Percentiles rank a stretch among this genome's conserved stretches.
Conservation (phyloP, 2,888 invertebrate species). For the Tribolium freemani region DNA sequence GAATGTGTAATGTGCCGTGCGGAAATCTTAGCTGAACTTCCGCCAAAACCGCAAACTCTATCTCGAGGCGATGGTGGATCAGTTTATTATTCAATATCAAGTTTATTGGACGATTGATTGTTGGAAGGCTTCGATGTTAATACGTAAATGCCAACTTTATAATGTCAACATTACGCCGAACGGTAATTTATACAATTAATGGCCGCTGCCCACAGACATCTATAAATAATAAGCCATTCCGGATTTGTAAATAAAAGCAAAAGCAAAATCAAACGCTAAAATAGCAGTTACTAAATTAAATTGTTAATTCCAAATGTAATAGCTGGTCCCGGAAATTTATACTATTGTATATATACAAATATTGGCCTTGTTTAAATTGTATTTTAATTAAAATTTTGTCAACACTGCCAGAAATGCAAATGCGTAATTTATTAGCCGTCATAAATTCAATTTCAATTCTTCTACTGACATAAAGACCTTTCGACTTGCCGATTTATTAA, state of each 20-base stretch:
- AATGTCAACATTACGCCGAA: constrained; percentile 11
- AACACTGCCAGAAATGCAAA: background rate
- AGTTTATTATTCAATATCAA: constrained; percentile 52
- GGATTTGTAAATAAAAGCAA: constrained; percentile 13
- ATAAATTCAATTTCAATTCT: background rate
- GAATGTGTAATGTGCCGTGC: constrained; percentile 61
- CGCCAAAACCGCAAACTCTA: constrained; percentile 56
- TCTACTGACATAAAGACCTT: too few relatives aligned
- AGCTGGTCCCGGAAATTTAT: constrained; percentile 14
- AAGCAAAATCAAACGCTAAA: constrained; percentile 20
- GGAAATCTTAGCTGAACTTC: constrained; percentile 60
- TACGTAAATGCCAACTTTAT: constrained; percentile 21
- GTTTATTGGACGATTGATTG: constrained; percentile 42
- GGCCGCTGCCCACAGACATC: background rate
- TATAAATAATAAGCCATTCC: constrained; percentile 17
- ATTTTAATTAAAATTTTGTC: constrained; percentile 2
- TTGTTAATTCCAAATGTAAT: constrained; percentile 18
- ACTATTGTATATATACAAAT: constrained; percentile 6
- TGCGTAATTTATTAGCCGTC: background rate
- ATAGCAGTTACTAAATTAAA: constrained; percentile 16
- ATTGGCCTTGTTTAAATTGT: background rate
- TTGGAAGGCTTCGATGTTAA: constrained; percentile 15
- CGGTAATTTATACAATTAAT: constrained; percentile 32
- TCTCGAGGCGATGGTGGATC: constrained; percentile 55
- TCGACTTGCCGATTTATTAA: too few relatives aligned